Percentiles rank a stretch among this genome's conserved stretches.
phyloP scores from a whole-genome alignment of 2,797 vertebrate genomes.

The Pseudochaenichthys georgianus region DNA sequence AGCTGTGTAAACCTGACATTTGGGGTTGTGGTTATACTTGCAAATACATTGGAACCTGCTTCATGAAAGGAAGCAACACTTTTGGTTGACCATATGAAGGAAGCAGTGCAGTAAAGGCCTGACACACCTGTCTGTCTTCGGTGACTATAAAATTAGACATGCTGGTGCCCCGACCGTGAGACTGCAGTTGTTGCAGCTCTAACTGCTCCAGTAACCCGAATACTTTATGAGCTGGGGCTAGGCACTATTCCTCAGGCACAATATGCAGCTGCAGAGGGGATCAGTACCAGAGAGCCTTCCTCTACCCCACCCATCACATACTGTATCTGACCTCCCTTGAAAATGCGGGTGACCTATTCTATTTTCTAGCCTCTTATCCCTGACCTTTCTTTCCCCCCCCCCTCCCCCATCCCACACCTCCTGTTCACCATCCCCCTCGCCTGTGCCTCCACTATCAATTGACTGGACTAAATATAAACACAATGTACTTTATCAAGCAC shows the following conservation, averaged over 20 bases:
- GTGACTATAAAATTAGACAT: background rate
- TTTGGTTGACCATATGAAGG: background rate
- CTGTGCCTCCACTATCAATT: conserved; percentile 58
- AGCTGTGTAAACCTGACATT: background rate
- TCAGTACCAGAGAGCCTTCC: conserved; percentile 44
- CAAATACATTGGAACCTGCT: conserved; percentile 9
- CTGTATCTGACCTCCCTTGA: conserved; percentile 31
- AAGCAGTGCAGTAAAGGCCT: conserved; percentile 30
- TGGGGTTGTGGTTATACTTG: background rate
- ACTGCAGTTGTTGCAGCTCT: conserved; percentile 24
- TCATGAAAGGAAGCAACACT: background rate
- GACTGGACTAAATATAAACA: conserved; percentile 78
- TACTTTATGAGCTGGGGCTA: conserved; percentile 4
- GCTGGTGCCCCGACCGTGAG: rapidly evolving
- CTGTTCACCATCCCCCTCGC: background rate
- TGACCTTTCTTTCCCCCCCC: conserved; percentile 74
- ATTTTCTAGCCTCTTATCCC: conserved; percentile 68
- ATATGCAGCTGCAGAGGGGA: conserved; percentile 19
- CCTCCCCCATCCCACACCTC: conserved; percentile 9
- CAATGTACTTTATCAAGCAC: background rate
- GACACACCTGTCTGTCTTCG: background rate
- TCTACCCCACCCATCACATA: conserved; percentile 2
- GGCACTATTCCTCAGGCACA: conserved; percentile 29
- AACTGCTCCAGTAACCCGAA: background rate
- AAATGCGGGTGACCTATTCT: conserved; percentile 63